A percentile compares a stretch with the other conserved stretches of the same genome.
These are phyloP conservation scores for Dicycla oo DNA, from an alignment of 2,888 invertebrate species.

Conservation along the genomic window DNA sequence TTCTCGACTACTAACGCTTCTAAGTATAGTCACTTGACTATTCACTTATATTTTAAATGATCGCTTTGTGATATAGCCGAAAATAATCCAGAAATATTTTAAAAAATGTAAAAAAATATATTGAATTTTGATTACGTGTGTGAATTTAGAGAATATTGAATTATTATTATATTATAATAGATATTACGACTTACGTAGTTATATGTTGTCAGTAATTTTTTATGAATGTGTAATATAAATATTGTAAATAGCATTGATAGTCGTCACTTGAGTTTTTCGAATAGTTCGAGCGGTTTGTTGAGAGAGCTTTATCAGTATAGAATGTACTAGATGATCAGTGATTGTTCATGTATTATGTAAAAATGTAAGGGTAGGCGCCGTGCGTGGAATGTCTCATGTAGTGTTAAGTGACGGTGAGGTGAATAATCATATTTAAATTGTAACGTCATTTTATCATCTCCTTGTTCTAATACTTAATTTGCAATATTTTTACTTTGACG, in stretches of 20 bases:
- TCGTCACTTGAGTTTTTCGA: slow-evolving; percentile 68
- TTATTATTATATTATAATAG: slow-evolving; percentile 57
- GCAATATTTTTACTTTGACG: slow-evolving; percentile 33
- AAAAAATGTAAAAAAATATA: slow-evolving; percentile 69
- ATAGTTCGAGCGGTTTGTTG: slow-evolving; percentile 74
- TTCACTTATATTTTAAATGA: slow-evolving; percentile 79
- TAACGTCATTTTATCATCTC: slow-evolving; percentile 51
- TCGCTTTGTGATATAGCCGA: slow-evolving; percentile 85
- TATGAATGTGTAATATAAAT: slow-evolving; percentile 76
- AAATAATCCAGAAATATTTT: slow-evolving; percentile 65
- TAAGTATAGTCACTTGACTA: slow-evolving; percentile 75
- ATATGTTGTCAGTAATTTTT: slow-evolving; percentile 61
- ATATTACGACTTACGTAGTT: slow-evolving; percentile 62
- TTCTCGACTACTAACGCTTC: slow-evolving; percentile 58
- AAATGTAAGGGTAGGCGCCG: slow-evolving; percentile 73
- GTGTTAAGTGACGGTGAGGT: slow-evolving; percentile 57
- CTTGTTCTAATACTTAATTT: slow-evolving; percentile 37
- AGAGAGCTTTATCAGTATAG: slow-evolving; percentile 80
- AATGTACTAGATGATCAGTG: slow-evolving; percentile 63
- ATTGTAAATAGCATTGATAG: slow-evolving; percentile 74
- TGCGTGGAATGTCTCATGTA: slow-evolving; percentile 79
- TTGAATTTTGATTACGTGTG: slow-evolving; percentile 60
- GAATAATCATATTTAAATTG: slow-evolving; percentile 60
- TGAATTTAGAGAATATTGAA: slow-evolving; percentile 67
- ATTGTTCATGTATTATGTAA: slow-evolving; percentile 66